Conservation (phyloP, 2,888 invertebrate species). For the Torymus auratus region DNA sequence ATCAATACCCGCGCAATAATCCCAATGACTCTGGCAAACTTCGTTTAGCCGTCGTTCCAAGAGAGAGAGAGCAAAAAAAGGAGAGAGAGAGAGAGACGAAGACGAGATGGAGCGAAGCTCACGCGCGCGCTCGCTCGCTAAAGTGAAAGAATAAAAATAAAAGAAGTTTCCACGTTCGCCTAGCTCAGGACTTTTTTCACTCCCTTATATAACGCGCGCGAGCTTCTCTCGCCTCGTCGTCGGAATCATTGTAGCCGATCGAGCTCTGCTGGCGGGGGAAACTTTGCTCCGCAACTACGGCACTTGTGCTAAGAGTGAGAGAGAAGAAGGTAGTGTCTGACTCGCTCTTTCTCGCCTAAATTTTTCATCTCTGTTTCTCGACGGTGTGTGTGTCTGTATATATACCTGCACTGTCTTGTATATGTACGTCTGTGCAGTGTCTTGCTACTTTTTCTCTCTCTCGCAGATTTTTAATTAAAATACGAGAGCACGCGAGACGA, state of each 20-base stretch:
- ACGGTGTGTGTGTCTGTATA: neutral
- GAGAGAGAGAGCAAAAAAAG: slow-evolving; percentile 33
- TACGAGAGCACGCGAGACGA: too few relatives aligned
- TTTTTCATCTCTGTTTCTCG: slow-evolving; percentile 1
- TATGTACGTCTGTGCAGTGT: too few relatives aligned
- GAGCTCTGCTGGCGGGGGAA: slow-evolving; percentile 6
- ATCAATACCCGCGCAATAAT: slow-evolving; percentile 45
- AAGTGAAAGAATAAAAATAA: slow-evolving; percentile 48
- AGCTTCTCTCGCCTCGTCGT: slow-evolving; percentile 18
- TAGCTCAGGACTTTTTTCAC: slow-evolving; percentile 46
- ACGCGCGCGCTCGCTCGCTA: neutral
- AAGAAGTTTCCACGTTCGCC: slow-evolving; percentile 49
- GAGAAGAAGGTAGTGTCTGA: too few relatives aligned
- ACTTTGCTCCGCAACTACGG: slow-evolving; percentile 3
- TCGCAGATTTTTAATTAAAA: too few relatives aligned
- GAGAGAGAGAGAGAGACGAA: slow-evolving; percentile 6
- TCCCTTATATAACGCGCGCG: slow-evolving; percentile 44
- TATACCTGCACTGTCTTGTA: too few relatives aligned
- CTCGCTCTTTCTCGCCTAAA: neutral
- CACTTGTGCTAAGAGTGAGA: too few relatives aligned
- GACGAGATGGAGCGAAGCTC: slow-evolving; percentile 5
- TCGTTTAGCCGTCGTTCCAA: neutral
- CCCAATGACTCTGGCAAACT: slow-evolving; percentile 40
- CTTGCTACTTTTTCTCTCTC: too few relatives aligned
- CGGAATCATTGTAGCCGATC: slow-evolving; percentile 34